These are phyloP conservation scores for Ariopsis seemanni DNA, from an alignment of 2,113 vertebrate genomes.

Conservation along the genomic window DNA sequence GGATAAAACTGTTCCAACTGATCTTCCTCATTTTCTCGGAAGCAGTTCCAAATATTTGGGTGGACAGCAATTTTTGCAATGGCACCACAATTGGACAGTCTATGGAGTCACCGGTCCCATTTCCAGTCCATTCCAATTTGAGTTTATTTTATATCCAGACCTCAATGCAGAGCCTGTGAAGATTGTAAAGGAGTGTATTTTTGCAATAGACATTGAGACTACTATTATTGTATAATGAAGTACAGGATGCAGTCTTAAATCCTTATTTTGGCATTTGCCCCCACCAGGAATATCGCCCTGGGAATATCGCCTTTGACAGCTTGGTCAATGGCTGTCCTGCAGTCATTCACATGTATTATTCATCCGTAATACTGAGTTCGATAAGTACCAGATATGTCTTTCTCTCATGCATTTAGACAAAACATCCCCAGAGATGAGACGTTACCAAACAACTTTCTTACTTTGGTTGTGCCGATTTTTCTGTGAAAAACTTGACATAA, in stretches of 20 bases:
- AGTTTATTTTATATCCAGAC: constrained; percentile 10
- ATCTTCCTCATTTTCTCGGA: constrained; percentile 8
- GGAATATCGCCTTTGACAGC: constrained; percentile 4
- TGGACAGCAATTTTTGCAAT: constrained; percentile 5
- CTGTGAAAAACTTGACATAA: constrained; percentile 2
- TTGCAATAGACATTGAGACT: background rate
- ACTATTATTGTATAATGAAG: background rate
- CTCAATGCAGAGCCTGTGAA: background rate
- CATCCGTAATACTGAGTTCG: constrained; percentile 24
- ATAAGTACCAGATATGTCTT: constrained; percentile 19
- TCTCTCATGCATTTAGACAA: background rate
- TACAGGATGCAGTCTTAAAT: background rate
- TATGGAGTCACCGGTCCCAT: background rate
- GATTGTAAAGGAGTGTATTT: background rate
- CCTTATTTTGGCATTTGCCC: constrained; percentile 21
- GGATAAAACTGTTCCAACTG: background rate
- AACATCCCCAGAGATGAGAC: constrained; percentile 10
- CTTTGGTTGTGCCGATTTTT: constrained; percentile 26
- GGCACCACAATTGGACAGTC: background rate
- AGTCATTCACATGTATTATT: constrained; percentile 32
- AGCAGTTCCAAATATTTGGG: constrained; percentile 1
- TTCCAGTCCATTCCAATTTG: background rate
- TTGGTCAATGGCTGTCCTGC: constrained; percentile 21
- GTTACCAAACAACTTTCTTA: constrained; percentile 11
- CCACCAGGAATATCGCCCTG: background rate